Conservation (phyloP, 2,113 vertebrate genomes). For the Oxyruncus cristatus region DNA sequence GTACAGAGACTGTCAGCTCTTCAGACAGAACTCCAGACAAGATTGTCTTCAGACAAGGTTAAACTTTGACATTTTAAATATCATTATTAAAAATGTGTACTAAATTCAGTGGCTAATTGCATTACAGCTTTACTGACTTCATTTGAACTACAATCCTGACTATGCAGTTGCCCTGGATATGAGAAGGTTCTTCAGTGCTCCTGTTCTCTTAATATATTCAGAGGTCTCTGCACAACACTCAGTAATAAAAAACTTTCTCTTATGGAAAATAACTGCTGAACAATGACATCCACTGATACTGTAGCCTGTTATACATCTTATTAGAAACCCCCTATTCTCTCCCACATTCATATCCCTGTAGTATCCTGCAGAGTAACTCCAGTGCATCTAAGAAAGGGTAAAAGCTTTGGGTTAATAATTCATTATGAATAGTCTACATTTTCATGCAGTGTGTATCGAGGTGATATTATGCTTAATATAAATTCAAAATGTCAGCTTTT, state of each 20-base stretch:
- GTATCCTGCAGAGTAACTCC: not conserved
- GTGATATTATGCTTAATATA: not conserved
- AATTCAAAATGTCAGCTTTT: conserved; percentile 37
- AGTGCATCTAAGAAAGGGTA: conserved; percentile 14
- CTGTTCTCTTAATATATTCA: not conserved
- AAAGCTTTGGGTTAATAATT: conserved; percentile 56
- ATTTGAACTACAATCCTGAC: not conserved
- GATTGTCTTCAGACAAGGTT: not conserved
- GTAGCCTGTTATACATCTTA: not conserved
- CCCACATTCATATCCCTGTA: not conserved
- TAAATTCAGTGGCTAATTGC: not conserved
- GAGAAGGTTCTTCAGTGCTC: not conserved
- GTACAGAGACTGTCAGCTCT: not conserved
- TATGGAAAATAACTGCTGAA: conserved; percentile 9
- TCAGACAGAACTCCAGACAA: not conserved
- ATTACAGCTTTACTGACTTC: not conserved
- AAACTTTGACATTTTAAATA: not conserved
- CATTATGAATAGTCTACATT: conserved; percentile 3
- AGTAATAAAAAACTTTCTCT: not conserved
- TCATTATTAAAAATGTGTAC: not conserved
- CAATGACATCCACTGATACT: conserved; percentile 23
- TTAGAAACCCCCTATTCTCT: not conserved
- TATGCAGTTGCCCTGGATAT: not conserved
- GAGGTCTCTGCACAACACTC: not conserved
- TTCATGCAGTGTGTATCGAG: not conserved